These are phyloP conservation scores for Macquaria ambigua DNA, from an alignment of 2,113 vertebrate genomes.

Conservation along the genomic window DNA sequence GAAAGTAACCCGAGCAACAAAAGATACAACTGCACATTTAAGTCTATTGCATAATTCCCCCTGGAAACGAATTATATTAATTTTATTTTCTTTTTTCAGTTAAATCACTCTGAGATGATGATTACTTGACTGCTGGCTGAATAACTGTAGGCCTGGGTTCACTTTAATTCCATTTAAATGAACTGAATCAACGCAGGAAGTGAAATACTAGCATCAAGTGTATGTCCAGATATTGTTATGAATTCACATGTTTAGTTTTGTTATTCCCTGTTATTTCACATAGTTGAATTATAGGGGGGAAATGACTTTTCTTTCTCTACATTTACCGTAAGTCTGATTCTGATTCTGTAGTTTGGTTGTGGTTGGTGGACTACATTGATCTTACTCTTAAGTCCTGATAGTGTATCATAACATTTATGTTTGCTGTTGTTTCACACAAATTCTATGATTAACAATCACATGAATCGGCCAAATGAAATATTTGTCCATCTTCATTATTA, in stretches of 20 bases:
- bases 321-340: background rate
- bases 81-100: constrained; percentile 47
- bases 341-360: background rate
- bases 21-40: constrained; percentile 25
- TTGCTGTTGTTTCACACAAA: background rate
- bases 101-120: constrained; percentile 16
- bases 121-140: constrained; percentile 15
- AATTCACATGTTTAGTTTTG: background rate
- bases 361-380: background rate
- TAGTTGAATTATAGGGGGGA: background rate
- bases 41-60: constrained; percentile 47
- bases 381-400: background rate
- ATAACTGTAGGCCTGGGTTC: background rate
- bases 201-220: background rate
- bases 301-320: too few species aligned
- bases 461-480: background rate
- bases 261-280: background rate
- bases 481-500: background rate
- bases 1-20: constrained; percentile 23
- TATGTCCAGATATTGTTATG: background rate
- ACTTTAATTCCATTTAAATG: constrained; percentile 6
- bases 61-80: constrained; percentile 23
- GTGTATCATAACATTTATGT: background rate
- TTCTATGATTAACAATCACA: background rate
- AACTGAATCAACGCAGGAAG: background rate